Percentiles rank a stretch among this genome's conserved stretches.
These are phyloP conservation scores for Dendroctonus valens DNA, from an alignment of 1,140 invertebrate genomes.

Conservation along the genomic window DNA sequence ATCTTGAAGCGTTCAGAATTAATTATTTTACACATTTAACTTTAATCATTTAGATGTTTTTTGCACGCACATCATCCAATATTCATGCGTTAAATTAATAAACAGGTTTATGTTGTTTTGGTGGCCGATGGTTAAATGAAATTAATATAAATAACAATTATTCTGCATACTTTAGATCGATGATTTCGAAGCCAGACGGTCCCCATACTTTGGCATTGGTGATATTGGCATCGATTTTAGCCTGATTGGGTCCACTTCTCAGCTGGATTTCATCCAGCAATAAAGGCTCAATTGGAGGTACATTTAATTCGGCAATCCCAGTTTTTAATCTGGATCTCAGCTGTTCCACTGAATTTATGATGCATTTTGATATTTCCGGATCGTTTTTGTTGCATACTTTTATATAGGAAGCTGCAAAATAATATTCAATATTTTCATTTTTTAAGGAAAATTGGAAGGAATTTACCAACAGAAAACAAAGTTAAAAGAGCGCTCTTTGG, in stretches of 20 bases:
- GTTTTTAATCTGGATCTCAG: constrained; percentile 58
- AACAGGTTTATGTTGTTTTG: too few species aligned
- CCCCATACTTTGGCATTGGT: constrained; percentile 45
- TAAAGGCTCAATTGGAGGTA: constrained; percentile 65
- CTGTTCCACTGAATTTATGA: constrained; percentile 62
- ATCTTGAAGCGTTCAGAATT: too few species aligned
- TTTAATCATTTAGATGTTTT: too few species aligned
- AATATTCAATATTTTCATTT: not conserved
- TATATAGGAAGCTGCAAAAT: constrained; percentile 62
- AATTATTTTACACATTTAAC: too few species aligned
- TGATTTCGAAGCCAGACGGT: constrained; percentile 41
- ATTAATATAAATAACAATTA: too few species aligned
- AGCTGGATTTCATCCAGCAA: constrained; percentile 55
- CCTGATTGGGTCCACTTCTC: constrained; percentile 40
- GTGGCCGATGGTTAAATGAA: too few species aligned
- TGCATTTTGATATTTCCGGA: constrained; percentile 63
- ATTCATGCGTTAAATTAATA: too few species aligned
- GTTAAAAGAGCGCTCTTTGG: too few species aligned
- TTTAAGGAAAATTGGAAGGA: too few species aligned
- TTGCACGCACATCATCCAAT: too few species aligned
- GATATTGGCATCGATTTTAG: constrained; percentile 46
- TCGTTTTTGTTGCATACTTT: constrained; percentile 64
- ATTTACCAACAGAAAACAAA: too few species aligned
- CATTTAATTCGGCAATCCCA: constrained; percentile 66
- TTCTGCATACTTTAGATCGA: constrained; percentile 42